A percentile compares a stretch with the other conserved stretches of the same genome.
phyloP scores from a whole-genome alignment of 2,888 invertebrate genomes.

The Sicus ferrugineus region DNA sequence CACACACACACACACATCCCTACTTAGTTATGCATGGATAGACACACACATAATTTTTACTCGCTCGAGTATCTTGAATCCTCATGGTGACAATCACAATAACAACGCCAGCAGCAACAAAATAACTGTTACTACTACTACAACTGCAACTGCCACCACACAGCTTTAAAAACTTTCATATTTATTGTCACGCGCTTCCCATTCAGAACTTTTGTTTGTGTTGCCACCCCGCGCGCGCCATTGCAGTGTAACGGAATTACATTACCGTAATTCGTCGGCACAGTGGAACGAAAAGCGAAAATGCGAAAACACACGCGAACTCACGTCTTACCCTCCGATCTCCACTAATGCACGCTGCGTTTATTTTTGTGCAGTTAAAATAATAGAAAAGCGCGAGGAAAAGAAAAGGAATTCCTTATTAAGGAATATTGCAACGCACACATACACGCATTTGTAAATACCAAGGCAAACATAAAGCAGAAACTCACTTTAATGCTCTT shows the following conservation, averaged over 20 bases:
- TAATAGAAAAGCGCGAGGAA: not conserved
- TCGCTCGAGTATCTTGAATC: conserved; percentile 3
- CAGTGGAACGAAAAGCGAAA: conserved; percentile 9
- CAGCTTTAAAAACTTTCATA: conserved; percentile 20
- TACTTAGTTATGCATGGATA: not conserved
- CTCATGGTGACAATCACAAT: conserved; percentile 16
- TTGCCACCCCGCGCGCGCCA: not conserved
- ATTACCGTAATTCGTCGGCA: conserved; percentile 25
- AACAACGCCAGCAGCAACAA: not conserved
- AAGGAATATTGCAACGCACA: not conserved
- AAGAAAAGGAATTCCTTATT: conserved; percentile 1
- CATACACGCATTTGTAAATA: conserved; percentile 2
- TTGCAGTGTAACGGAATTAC: conserved; percentile 23
- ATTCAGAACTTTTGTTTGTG: not conserved
- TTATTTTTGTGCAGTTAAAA: conserved; percentile 18
- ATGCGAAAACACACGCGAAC: not conserved
- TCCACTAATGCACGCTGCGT: conserved; percentile 14
- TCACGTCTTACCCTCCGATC: not conserved
- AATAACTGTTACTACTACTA: not conserved
- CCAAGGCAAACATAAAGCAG: not conserved
- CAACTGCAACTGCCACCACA: not conserved
- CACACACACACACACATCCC: conserved; percentile 46
- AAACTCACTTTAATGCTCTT: not conserved
- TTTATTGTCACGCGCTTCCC: conserved; percentile 24
- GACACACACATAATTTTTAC: not conserved